Percentiles rank a stretch among this genome's conserved stretches.
Evolutionary conservation across 2,113 vertebrate species (phyloP).

Genomic region (Puma concolor): DNA sequence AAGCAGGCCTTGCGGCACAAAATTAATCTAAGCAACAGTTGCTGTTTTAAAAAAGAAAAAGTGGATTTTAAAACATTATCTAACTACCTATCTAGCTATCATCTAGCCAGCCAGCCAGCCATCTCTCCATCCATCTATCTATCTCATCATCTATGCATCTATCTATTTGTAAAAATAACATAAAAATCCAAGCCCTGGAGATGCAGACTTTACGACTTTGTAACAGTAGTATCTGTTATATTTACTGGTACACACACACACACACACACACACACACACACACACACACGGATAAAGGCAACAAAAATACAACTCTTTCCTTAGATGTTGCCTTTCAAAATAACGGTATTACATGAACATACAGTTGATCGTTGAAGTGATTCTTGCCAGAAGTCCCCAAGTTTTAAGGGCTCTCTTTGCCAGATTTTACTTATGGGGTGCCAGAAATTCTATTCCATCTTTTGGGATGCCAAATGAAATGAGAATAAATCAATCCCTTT

Average conservation of each 20-base stretch:
- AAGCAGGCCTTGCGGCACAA: slow-evolving; percentile 47
- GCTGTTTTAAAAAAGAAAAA: slow-evolving; percentile 52
- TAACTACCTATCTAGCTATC: not conserved
- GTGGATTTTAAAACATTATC: not conserved
- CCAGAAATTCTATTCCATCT: slow-evolving; percentile 15
- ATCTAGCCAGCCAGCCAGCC: not conserved
- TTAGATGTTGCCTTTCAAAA: slow-evolving; percentile 35
- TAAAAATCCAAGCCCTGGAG: not conserved
- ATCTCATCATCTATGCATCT: not conserved
- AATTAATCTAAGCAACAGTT: slow-evolving; percentile 65
- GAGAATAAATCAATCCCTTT: slow-evolving; percentile 18
- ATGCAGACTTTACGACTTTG: not conserved
- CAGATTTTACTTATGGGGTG: not conserved
- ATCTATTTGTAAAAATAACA: slow-evolving; percentile 20
- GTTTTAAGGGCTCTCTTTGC: slow-evolving; percentile 5
- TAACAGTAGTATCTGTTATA: not conserved
- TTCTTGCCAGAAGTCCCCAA: not conserved
- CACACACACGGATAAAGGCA: not conserved
- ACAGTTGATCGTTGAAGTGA: not conserved
- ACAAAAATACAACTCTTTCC: slow-evolving; percentile 10
- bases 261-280: not conserved
- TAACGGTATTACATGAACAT: not conserved
- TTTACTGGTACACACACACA: not conserved
- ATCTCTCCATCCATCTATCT: not conserved
- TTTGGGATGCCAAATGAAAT: slow-evolving; percentile 47